Evolutionary conservation across 1,140 invertebrate genomes (phyloP).

Genomic region (Andricus grossulariae): DNA sequence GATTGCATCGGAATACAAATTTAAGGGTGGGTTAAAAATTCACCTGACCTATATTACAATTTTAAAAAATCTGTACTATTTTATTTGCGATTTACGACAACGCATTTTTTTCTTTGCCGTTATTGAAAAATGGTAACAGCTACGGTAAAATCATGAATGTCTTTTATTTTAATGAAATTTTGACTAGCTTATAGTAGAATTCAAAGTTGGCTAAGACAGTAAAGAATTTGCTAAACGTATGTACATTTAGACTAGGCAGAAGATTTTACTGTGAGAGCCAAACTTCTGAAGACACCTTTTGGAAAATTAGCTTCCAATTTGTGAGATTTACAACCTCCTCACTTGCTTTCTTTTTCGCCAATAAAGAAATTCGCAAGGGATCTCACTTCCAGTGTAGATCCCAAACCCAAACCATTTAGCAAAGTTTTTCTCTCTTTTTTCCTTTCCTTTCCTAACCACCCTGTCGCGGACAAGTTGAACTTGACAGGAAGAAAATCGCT

Average conservation of each 20-base stretch:
- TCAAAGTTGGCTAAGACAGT: neutral
- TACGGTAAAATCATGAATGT: neutral
- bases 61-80: too few species aligned
- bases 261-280: neutral
- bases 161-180: neutral
- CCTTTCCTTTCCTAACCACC: neutral
- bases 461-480: neutral
- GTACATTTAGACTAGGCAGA: neutral
- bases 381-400: neutral
- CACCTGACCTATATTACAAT: too few species aligned
- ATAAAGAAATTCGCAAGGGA: constrained; percentile 21
- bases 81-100: too few species aligned
- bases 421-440: constrained; percentile 18
- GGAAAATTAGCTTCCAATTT: constrained; percentile 13
- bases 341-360: constrained; percentile 17
- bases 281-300: neutral
- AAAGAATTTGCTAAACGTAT: neutral
- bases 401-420: constrained; percentile 23
- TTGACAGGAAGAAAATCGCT: constrained; percentile 1
- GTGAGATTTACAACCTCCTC: neutral
- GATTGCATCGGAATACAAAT: too few species aligned
- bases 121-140: too few species aligned
- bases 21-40: too few species aligned
- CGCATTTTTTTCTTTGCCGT: too few species aligned
- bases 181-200: neutral